phyloP scores from a whole-genome alignment of 2,113 vertebrate species.

The Sebastes fasciatus region DNA sequence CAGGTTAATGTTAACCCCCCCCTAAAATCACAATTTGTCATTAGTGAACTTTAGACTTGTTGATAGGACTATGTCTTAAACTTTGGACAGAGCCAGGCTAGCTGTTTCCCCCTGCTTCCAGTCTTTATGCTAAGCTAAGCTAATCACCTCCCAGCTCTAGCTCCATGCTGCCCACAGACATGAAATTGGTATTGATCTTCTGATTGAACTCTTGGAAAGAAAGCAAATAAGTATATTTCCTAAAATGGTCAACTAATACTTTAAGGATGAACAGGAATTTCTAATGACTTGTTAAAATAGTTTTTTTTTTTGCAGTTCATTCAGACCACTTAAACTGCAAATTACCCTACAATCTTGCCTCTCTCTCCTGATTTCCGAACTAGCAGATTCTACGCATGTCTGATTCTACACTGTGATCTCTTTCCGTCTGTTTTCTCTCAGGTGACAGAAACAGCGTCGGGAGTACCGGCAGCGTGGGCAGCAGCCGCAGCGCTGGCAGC shows the following conservation, averaged over 20 bases:
- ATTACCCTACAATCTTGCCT: neutral
- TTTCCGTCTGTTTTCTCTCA: slow-evolving; percentile 66
- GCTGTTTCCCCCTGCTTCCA: neutral
- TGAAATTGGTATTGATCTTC: neutral
- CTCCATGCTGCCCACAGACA: neutral
- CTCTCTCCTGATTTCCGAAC: neutral
- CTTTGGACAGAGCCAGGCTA: neutral
- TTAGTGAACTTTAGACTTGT: neutral
- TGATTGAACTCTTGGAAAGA: neutral
- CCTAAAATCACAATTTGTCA: neutral
- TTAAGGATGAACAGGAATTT: neutral
- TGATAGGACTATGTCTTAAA: neutral
- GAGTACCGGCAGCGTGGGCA: slow-evolving; percentile 92
- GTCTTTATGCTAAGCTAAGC: neutral
- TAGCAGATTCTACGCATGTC: neutral
- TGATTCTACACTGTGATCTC: neutral
- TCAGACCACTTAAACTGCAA: neutral
- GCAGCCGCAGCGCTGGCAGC: slow-evolving; percentile 94
- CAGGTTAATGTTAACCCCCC: neutral
- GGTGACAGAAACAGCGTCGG: slow-evolving; percentile 95
- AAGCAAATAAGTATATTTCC: neutral
- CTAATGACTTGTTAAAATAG: neutral
- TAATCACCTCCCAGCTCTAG: neutral
- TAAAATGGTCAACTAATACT: neutral
- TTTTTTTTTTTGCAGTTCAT: neutral